Conservation (phyloP, 2,797 vertebrate species). For the Bradypodion pumilum region DNA sequence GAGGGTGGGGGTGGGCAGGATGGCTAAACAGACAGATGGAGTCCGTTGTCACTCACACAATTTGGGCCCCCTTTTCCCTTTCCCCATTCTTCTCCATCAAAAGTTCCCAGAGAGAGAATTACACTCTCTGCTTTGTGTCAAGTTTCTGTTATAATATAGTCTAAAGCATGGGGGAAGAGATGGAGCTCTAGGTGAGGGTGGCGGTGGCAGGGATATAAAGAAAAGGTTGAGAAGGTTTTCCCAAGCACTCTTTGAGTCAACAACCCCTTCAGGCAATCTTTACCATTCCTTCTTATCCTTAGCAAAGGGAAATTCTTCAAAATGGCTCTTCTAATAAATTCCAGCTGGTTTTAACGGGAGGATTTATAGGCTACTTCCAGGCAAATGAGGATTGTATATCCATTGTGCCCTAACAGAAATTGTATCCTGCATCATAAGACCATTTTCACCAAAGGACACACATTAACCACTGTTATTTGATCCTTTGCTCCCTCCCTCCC, state of each 20-base stretch:
- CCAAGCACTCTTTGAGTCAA: slow-evolving; percentile 13
- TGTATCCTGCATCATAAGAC: slow-evolving; percentile 44
- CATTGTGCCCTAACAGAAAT: slow-evolving; percentile 48
- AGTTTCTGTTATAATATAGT: neutral
- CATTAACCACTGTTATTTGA: slow-evolving; percentile 36
- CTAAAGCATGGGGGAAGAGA: neutral
- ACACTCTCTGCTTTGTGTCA: slow-evolving; percentile 3
- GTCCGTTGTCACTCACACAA: neutral
- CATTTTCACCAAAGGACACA: slow-evolving; percentile 30
- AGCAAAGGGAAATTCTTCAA: slow-evolving; percentile 52
- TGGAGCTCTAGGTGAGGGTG: neutral
- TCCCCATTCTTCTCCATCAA: neutral
- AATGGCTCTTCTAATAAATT: slow-evolving; percentile 43
- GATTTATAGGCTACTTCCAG: slow-evolving; percentile 58
- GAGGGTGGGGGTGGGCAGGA: neutral
- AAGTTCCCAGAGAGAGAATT: slow-evolving; percentile 20
- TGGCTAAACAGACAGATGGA: neutral
- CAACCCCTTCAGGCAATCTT: slow-evolving; percentile 31
- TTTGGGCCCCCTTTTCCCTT: neutral
- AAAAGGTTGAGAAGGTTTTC: neutral
- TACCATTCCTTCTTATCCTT: slow-evolving; percentile 50
- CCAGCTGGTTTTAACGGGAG: slow-evolving; percentile 56
- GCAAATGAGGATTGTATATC: slow-evolving; percentile 45
- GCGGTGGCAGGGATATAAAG: neutral
- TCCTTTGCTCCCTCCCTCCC: neutral